Evolutionary conservation across 2,888 invertebrate species (phyloP).

Genomic region (Tinea pellionella): DNA sequence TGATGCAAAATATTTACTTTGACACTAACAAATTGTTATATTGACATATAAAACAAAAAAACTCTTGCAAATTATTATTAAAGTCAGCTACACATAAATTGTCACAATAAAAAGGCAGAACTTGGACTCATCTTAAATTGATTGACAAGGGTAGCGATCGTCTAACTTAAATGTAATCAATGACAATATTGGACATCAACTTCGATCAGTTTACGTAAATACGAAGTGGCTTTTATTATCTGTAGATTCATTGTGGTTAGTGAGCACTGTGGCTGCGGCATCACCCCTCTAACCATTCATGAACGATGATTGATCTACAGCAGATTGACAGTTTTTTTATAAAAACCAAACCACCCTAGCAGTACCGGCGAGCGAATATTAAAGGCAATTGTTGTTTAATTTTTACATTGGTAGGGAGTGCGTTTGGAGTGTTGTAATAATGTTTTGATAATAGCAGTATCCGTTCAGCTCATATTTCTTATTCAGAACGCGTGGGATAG

Average conservation of each 20-base stretch:
- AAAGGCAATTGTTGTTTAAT: conserved; percentile 71
- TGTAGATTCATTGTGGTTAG: conserved; percentile 51
- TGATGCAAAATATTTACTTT: no score
- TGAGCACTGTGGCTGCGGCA: conserved; percentile 17
- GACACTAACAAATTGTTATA: no score
- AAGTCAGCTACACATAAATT: not conserved
- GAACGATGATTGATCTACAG: conserved; percentile 65
- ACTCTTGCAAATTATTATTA: no score
- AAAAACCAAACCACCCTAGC: conserved; percentile 41
- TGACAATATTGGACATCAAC: conserved; percentile 59
- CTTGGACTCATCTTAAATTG: not conserved
- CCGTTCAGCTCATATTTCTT: conserved; percentile 68
- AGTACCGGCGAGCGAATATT: conserved; percentile 57
- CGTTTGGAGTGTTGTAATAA: conserved; percentile 68
- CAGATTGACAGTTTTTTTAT: conserved; percentile 68
- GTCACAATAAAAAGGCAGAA: not conserved
- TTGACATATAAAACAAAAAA: no score
- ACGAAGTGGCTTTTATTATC: conserved; percentile 61
- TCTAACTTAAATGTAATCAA: not conserved
- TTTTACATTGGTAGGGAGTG: conserved; percentile 62
- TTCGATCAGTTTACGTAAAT: conserved; percentile 57
- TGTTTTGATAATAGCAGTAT: conserved; percentile 69
- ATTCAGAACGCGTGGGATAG: conserved; percentile 64
- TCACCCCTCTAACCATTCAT: conserved; percentile 59
- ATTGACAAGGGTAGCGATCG: not conserved